phyloP scores from a whole-genome alignment of 2,113 vertebrate genomes.

The Eclectus roratus region DNA sequence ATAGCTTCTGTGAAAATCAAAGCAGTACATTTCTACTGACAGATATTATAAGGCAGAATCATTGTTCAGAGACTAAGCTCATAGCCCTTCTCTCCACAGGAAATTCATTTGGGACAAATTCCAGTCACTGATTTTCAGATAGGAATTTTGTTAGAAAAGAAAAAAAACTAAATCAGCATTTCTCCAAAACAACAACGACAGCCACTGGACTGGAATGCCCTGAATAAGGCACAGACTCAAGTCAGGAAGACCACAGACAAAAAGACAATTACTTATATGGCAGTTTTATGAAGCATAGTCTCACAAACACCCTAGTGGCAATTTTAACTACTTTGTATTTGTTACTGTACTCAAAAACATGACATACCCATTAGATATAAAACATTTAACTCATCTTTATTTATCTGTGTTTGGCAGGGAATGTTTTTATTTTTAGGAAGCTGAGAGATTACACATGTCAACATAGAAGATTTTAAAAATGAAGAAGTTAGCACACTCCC shows the following conservation, averaged over 20 bases:
- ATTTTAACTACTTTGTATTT: not conserved
- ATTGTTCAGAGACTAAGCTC: not conserved
- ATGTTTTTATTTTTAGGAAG: not conserved
- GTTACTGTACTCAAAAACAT: not conserved
- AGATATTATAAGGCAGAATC: not conserved
- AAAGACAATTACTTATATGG: not conserved
- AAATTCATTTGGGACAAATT: slow-evolving; percentile 32
- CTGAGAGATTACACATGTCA: not conserved
- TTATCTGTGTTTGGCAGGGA: not conserved
- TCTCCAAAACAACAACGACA: not conserved
- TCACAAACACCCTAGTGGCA: not conserved
- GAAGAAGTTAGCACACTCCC: not conserved
- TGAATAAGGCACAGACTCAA: not conserved
- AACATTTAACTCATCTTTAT: not conserved
- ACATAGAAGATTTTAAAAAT: not conserved
- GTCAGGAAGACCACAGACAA: not conserved
- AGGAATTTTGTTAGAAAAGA: not conserved
- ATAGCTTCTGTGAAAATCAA: slow-evolving; percentile 25
- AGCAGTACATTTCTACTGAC: not conserved
- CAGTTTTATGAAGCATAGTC: not conserved
- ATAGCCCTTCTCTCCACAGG: not conserved
- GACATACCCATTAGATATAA: not conserved
- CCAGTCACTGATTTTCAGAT: not conserved
- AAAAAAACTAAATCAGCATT: not conserved
- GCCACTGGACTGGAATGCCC: not conserved